These are phyloP conservation scores for Brienomyrus longianalis DNA, from an alignment of 2,113 vertebrate species.

Conservation along the genomic window DNA sequence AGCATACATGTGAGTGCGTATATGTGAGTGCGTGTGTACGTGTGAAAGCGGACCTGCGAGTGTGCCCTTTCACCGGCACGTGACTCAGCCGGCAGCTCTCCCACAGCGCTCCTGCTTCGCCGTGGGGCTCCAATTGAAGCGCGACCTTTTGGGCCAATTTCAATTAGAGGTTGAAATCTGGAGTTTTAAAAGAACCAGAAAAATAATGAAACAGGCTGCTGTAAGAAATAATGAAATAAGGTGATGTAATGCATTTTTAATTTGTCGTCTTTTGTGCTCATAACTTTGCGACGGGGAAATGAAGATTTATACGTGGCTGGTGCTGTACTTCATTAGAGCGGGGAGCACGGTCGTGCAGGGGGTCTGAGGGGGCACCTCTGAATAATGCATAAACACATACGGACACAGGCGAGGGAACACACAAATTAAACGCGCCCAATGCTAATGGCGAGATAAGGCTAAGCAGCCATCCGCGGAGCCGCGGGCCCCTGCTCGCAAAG, in stretches of 20 bases:
- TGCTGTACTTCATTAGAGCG: conserved; percentile 19
- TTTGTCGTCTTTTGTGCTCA: conserved; percentile 4
- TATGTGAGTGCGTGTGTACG: not conserved
- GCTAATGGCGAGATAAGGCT: conserved; percentile 13
- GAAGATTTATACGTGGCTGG: conserved; percentile 1
- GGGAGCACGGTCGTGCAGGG: not conserved
- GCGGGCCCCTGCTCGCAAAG: not conserved
- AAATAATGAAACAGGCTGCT: not conserved
- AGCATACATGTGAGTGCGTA: not conserved
- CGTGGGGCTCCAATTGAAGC: not conserved
- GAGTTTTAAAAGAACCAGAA: conserved; percentile 1
- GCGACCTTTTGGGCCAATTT: not conserved
- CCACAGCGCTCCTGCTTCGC: not conserved
- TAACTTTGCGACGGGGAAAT: not conserved
- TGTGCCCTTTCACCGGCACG: not conserved
- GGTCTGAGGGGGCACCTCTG: not conserved
- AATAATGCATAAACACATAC: conserved; percentile 14
- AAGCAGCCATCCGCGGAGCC: not conserved
- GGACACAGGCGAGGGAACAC: conserved; percentile 11
- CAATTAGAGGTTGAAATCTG: conserved; percentile 4
- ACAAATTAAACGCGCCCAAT: conserved; percentile 7
- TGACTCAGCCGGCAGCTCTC: not conserved
- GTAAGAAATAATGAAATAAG: not conserved
- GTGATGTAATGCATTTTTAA: conserved; percentile 17
- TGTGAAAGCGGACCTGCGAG: not conserved